Conservation (phyloP, 2,888 invertebrate species). For the Globia sparganii region DNA sequence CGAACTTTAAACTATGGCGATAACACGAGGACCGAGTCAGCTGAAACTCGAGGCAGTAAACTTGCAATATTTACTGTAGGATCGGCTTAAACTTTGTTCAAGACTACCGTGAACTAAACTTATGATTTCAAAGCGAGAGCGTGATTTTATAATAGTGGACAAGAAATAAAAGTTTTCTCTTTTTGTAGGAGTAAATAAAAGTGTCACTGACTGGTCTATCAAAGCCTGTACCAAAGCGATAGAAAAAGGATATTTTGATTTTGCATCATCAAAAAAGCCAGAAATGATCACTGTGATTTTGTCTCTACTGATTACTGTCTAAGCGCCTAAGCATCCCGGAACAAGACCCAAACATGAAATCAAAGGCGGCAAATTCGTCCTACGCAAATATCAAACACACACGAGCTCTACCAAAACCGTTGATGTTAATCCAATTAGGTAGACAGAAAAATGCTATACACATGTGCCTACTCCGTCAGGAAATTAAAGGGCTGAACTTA, state of each 20-base stretch:
- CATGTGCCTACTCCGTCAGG: neutral
- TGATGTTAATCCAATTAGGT: neutral
- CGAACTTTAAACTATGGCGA: conserved; percentile 50
- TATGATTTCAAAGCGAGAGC: neutral
- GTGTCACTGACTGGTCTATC: neutral
- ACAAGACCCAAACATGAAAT: neutral
- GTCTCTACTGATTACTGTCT: neutral
- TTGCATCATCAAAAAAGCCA: neutral
- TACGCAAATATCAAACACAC: neutral
- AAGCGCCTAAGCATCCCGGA: neutral
- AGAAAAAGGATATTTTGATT: neutral
- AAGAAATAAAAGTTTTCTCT: neutral
- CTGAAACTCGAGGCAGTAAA: conserved; percentile 49
- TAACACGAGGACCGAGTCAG: conserved; percentile 20
- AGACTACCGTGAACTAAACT: conserved; percentile 14
- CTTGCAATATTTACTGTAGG: conserved; percentile 39
- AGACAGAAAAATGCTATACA: neutral
- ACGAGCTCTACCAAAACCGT: too few relatives aligned
- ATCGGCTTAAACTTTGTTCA: conserved; percentile 17
- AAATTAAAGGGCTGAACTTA: neutral
- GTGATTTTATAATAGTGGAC: neutral
- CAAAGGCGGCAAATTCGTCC: neutral
- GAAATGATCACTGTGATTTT: neutral
- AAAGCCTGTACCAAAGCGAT: neutral
- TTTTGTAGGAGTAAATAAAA: neutral